phyloP scores from a whole-genome alignment of 2,113 vertebrate genomes.

The Phyllopteryx taeniolatus region DNA sequence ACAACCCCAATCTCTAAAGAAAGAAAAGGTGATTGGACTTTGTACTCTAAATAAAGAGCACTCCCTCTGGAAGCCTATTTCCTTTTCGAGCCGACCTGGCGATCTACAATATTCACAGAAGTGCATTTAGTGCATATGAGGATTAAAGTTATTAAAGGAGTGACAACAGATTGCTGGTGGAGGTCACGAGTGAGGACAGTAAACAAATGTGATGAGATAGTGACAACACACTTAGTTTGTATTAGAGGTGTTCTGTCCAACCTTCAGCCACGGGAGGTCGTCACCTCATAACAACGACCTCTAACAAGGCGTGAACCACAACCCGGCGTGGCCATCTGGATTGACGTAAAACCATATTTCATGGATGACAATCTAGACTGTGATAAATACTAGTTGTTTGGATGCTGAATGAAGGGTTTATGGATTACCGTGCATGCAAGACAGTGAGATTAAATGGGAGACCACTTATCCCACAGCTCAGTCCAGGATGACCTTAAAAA shows the following conservation, averaged over 20 bases:
- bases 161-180: slow-evolving; percentile 40
- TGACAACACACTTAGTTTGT: slow-evolving; percentile 21
- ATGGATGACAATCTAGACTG: slow-evolving; percentile 25
- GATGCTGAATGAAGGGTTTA: slow-evolving; percentile 43
- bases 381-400: slow-evolving; percentile 20
- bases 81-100: slow-evolving; percentile 36
- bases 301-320: slow-evolving; percentile 23
- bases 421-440: slow-evolving; percentile 41
- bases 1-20: slow-evolving; percentile 36
- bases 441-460: slow-evolving; percentile 35
- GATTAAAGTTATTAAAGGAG: slow-evolving; percentile 61
- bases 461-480: slow-evolving; percentile 22
- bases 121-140: slow-evolving; percentile 49
- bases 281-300: slow-evolving; percentile 23
- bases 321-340: slow-evolving; percentile 39
- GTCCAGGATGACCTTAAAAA: slow-evolving; percentile 32
- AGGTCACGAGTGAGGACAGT: slow-evolving; percentile 23
- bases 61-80: slow-evolving; percentile 47
- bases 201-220: slow-evolving; percentile 32
- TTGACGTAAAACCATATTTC: slow-evolving; percentile 20
- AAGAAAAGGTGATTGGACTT: slow-evolving; percentile 60
- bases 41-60: slow-evolving; percentile 42
- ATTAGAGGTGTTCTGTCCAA: slow-evolving; percentile 15
- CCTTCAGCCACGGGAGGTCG: slow-evolving; percentile 8
- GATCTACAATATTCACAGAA: slow-evolving; percentile 38